These are phyloP conservation scores for Drosophila ficusphila DNA, from an alignment of 1,140 invertebrate genomes.

Conservation along the genomic window DNA sequence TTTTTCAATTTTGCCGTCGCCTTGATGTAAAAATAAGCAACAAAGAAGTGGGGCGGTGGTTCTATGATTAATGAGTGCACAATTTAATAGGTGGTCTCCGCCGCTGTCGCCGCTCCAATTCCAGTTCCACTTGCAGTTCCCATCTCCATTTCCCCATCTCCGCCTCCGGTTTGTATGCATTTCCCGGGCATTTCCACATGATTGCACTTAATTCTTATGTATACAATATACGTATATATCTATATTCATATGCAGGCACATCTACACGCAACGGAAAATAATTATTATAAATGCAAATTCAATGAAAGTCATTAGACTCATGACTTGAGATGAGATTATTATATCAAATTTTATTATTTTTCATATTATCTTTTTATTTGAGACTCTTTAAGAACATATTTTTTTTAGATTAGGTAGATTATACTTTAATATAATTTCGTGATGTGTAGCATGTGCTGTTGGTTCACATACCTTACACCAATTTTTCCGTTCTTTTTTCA, in stretches of 20 bases:
- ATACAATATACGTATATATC: constrained; percentile 26
- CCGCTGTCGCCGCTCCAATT: constrained; percentile 7
- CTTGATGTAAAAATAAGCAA: constrained; percentile 61
- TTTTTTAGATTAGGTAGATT: neutral
- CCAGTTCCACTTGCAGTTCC: constrained; percentile 7
- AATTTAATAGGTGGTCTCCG: constrained; percentile 81
- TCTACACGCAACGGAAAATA: constrained; percentile 3
- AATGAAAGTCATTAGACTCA: too few species aligned
- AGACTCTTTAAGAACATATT: neutral
- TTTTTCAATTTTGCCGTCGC: constrained; percentile 28
- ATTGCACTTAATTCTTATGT: constrained; percentile 75
- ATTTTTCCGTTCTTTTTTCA: constrained; percentile 30
- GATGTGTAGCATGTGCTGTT: constrained; percentile 24
- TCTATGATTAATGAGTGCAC: constrained; percentile 77
- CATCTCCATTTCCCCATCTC: constrained; percentile 10
- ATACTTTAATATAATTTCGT: neutral
- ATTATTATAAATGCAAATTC: too few species aligned
- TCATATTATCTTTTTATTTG: neutral
- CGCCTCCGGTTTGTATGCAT: constrained; percentile 46
- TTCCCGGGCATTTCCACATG: constrained; percentile 75
- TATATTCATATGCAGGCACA: constrained; percentile 31
- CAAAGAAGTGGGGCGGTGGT: constrained; percentile 16
- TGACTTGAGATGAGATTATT: too few species aligned
- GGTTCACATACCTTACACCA: constrained; percentile 29
- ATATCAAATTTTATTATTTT: neutral